Evolutionary conservation across 1,140 invertebrate species (phyloP).

Genomic region (Orius insidiosus): DNA sequence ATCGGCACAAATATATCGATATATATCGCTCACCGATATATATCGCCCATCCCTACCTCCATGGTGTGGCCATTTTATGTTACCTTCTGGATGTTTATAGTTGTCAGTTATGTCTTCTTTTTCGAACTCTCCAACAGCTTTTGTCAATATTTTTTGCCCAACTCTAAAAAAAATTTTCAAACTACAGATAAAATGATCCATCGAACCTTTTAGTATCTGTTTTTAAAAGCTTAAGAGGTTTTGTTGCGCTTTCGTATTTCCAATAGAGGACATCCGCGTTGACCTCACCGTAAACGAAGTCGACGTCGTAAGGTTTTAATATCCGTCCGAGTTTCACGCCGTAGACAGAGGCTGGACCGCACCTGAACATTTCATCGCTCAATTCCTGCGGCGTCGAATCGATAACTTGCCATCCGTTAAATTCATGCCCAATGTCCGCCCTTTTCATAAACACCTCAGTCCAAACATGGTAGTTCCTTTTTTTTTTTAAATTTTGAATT

Average conservation of each 20-base stretch:
- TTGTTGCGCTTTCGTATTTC: slow-evolving; percentile 60
- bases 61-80: too few relatives aligned
- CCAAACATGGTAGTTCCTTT: slow-evolving; percentile 94
- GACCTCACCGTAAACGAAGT: slow-evolving; percentile 74
- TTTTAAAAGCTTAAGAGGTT: slow-evolving; percentile 59
- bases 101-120: slow-evolving; percentile 68
- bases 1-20: too few relatives aligned
- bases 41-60: too few relatives aligned
- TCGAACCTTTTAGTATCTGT: slow-evolving; percentile 49
- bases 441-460: slow-evolving; percentile 87
- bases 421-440: slow-evolving; percentile 55
- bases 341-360: slow-evolving; percentile 62
- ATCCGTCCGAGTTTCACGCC: slow-evolving; percentile 72
- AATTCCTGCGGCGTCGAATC: slow-evolving; percentile 84
- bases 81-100: slow-evolving; percentile 82
- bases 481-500: slow-evolving; percentile 19
- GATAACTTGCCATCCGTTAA: slow-evolving; percentile 82
- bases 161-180: slow-evolving; percentile 34
- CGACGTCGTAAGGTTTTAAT: slow-evolving; percentile 55
- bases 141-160: slow-evolving; percentile 75
- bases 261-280: slow-evolving; percentile 78
- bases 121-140: slow-evolving; percentile 59
- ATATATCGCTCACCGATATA: too few relatives aligned
- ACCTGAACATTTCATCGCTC: slow-evolving; percentile 60
- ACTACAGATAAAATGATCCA: too few relatives aligned